phyloP scores from a whole-genome alignment of 2,888 invertebrate genomes.

The Xestoiulus laeticollis region DNA sequence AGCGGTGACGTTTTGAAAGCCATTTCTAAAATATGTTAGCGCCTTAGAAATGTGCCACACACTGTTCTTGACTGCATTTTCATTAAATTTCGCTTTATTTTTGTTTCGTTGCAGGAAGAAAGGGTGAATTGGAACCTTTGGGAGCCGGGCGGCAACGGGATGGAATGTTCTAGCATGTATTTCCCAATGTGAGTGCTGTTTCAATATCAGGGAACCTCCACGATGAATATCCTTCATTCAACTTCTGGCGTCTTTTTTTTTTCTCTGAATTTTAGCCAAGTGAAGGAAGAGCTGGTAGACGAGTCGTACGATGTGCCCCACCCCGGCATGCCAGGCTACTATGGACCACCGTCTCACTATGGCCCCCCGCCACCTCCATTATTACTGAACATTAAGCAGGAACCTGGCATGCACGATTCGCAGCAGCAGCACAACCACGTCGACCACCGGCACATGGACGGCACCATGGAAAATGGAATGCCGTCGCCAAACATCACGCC shows the following conservation, averaged over 20 bases:
- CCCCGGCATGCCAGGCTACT: slow-evolving; percentile 6
- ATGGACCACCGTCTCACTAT: slow-evolving; percentile 39
- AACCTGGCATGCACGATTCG: slow-evolving; percentile 42
- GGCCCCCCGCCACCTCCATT: slow-evolving; percentile 43
- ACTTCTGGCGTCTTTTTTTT: too few relatives aligned
- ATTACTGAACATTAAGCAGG: slow-evolving; percentile 46
- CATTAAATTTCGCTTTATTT: not conserved
- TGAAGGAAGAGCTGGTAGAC: slow-evolving; percentile 80
- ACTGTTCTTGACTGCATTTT: not conserved
- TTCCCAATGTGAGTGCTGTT: slow-evolving; percentile 55
- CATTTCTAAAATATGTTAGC: too few relatives aligned
- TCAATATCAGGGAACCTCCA: not conserved
- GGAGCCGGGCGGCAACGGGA: slow-evolving; percentile 25
- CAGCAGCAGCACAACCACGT: not conserved
- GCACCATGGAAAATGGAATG: slow-evolving; percentile 39
- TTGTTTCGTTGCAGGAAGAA: not conserved
- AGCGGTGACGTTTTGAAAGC: too few relatives aligned
- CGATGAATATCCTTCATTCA: not conserved
- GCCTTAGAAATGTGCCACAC: too few relatives aligned
- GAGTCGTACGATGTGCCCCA: slow-evolving; percentile 83
- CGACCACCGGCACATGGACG: not conserved
- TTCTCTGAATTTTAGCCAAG: slow-evolving; percentile 52
- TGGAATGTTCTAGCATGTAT: slow-evolving; percentile 55
- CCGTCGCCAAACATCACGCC: slow-evolving; percentile 48
- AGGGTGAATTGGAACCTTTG: not conserved